phyloP scores from a whole-genome alignment of 2,888 invertebrate genomes.

The Hydrotaea diabolus region DNA sequence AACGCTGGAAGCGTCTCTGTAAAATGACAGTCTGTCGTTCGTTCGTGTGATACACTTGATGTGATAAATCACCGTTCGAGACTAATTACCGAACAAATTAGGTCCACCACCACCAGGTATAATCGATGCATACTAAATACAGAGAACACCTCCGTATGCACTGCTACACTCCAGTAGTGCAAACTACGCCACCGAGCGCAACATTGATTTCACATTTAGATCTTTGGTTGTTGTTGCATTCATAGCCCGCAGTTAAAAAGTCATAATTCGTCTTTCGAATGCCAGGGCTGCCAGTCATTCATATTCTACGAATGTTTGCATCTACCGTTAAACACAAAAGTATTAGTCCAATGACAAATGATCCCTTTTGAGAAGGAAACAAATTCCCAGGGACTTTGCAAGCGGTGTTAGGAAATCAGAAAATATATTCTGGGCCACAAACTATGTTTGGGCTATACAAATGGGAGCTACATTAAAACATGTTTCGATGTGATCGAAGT shows the following conservation, averaged over 20 bases:
- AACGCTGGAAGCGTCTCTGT: background rate
- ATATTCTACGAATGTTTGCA: background rate
- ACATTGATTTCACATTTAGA: conserved; percentile 26
- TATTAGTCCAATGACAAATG: background rate
- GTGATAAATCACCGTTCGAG: conserved; percentile 46
- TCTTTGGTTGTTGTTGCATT: conserved; percentile 15
- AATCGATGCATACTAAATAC: conserved; percentile 15
- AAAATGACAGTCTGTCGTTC: no score
- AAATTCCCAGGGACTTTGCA: no score
- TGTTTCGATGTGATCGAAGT: no score
- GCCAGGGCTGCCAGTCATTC: conserved; percentile 32
- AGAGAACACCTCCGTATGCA: conserved; percentile 42
- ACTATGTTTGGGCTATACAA: no score
- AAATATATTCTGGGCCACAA: no score
- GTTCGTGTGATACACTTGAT: conserved; percentile 38
- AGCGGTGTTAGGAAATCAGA: no score
- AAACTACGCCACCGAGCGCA: background rate
- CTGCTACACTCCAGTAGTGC: background rate
- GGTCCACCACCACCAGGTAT: conserved; percentile 20
- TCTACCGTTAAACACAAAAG: background rate
- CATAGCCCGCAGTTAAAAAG: conserved; percentile 42
- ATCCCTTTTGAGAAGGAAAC: no score
- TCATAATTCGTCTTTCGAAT: conserved; percentile 52
- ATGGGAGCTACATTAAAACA: no score
- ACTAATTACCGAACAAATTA: conserved; percentile 52